Evolutionary conservation across 2,888 invertebrate genomes (phyloP).

Genomic region (Nephrotoma flavescens): DNA sequence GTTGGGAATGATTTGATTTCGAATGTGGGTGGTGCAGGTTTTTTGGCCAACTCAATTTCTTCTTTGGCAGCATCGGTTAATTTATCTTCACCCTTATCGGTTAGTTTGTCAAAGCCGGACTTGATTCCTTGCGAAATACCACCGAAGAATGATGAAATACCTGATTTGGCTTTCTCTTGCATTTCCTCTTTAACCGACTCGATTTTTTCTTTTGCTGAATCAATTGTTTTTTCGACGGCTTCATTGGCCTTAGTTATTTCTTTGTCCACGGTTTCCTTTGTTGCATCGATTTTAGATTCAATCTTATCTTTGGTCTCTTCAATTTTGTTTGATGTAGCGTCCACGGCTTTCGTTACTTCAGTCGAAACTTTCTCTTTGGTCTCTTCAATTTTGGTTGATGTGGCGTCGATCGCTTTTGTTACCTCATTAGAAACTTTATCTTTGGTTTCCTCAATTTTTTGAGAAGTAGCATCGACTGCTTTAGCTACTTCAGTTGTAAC

Average conservation of each 20-base stretch:
- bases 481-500: not conserved
- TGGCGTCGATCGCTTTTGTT: not conserved
- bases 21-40: conserved; percentile 19
- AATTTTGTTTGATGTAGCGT: not conserved
- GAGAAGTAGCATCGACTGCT: not conserved
- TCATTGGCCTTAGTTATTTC: not conserved
- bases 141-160: conserved; percentile 10
- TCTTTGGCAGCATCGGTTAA: not conserved
- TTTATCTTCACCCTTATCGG: conserved; percentile 6
- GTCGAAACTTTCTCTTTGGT: not conserved
- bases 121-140: conserved; percentile 10
- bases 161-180: conserved; percentile 7
- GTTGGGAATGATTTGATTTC: conserved; percentile 40
- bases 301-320: not conserved
- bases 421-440: not conserved
- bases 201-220: not conserved
- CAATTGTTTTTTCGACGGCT: not conserved
- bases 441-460: not conserved
- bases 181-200: conserved; percentile 1
- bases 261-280: not conserved
- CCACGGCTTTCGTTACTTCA: not conserved
- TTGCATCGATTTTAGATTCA: not conserved
- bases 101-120: conserved; percentile 7
- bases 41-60: conserved; percentile 15
- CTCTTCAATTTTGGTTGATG: not conserved